Evolutionary conservation across 2,113 vertebrate genomes (phyloP), one percentile per base, ranked within the genome.

Genomic region (Zosterops hypoxanthus): DNA sequence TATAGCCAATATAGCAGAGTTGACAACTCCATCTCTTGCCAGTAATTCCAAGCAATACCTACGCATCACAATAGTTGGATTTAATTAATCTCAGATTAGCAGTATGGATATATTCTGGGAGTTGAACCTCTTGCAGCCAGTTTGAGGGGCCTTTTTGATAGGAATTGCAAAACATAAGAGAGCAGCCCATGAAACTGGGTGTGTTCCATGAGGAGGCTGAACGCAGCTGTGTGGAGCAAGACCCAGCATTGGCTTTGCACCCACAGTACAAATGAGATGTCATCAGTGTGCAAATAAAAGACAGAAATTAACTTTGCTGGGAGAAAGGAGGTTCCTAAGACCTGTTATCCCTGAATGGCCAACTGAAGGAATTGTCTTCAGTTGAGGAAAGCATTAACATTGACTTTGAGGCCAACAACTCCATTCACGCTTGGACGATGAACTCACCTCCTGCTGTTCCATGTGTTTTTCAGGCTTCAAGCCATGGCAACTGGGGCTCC

Each of bases 401-500:
- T 41, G 61, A 44, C 47, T 91, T 57, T 60, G 49, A 75, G 44
- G 33, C 12, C 36, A 63, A 5, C 11, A 8, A 2, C 8, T 68
- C 49, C 77, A 14, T 57, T 70, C 14, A 8, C 5, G 2, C 19
- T 24, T 36, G 36, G 44, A 23, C 46, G 50, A 26, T 4, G 1
- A 28, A 8, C 66, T 95, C 47, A 85, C 21, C 33, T 82, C 6
- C 34, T 14, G 12, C 49, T 68, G 6, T 80, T 70, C 17, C 13
- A 0, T 95, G 8, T 97, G 9, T 80, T 14, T 98, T 98, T 86
- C 97, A 99, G 99, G 98, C 98, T 52, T 99, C 99, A 47, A 99
- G 98, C 92, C 99, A 99, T 4, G 99, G 99, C 63, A 99, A 99
- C 97, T 99, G 99, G 99, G 99, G 99, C 1, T 99, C 99, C 19